Evolutionary conservation across 37 sponge, comb jelly and placozoan genomes (phyloP), one percentile per base, ranked within the genome.

Genomic region (Lycopodina hypogea): DNA sequence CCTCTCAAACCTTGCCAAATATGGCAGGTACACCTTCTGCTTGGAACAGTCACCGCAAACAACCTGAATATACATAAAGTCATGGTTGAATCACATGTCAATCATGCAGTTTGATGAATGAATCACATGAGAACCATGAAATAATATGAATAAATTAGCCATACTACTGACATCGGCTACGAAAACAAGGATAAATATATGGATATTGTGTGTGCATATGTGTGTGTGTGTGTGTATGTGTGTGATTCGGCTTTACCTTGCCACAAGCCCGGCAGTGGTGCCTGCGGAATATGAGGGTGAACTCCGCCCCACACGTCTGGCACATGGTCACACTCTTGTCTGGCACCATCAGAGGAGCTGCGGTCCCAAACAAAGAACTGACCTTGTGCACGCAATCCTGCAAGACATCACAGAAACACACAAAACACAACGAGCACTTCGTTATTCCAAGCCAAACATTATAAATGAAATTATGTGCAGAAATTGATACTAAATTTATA

Each of bases 191-290:
- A 52, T 15, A 52, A 52, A 52, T 52, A 18, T 15, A 52, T 52
- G 11, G 53, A 52, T 52, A 18, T 18, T 52, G 11, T 52, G 15
- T 18, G 15, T 52, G 15, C 15, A 52, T 52, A n/a, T n/a, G n/a
- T n/a, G n/a, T n/a, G n/a, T n/a, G n/a, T n/a, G n/a, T n/a, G n/a
- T n/a, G n/a, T n/a, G n/a, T n/a, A n/a, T n/a, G n/a, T n/a, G n/a
- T n/a, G n/a, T n/a, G n/a, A n/a, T n/a, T n/a, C n/a, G n/a, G 35
- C n/a, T 78, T 61, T 29, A 92, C 90, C 84, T 92, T 96, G 40
- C 98, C 98, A 68, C 98, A 97, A 3, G 87, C 95, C 33, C 98
- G 74, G 76, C 98, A 97, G 88, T 97, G 98, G 35, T 97, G 98
- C 48, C 95, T 67, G 33, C 98, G 79, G 56, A 90, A 85, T 42